phyloP scores from a whole-genome alignment of 2,888 invertebrate species.

The Plebejus argus region DNA sequence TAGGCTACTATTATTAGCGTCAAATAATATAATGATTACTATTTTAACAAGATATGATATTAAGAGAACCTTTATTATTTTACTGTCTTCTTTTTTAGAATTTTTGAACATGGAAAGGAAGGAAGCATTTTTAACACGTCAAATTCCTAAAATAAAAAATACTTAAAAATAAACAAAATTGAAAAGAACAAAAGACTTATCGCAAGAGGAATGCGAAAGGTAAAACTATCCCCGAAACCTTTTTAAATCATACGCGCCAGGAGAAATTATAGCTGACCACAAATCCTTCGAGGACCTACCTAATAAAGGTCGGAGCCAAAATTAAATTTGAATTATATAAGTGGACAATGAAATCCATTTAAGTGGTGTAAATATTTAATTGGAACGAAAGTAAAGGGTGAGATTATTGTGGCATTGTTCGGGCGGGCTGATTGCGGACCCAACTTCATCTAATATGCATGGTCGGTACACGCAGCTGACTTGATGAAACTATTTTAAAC shows the following conservation, averaged over 20 bases:
- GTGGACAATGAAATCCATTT: constrained; percentile 77
- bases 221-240: neutral
- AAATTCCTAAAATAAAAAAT: too few species aligned
- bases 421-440: constrained; percentile 73
- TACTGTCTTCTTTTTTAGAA: too few species aligned
- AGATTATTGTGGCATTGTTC: constrained; percentile 78
- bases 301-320: constrained; percentile 33
- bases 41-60: too few species aligned
- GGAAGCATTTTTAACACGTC: too few species aligned
- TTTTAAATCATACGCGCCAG: neutral
- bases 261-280: neutral
- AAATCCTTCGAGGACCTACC: constrained; percentile 13
- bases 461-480: constrained; percentile 47
- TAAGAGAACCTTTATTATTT: too few species aligned
- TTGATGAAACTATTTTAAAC: constrained; percentile 28
- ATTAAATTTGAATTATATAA: constrained; percentile 41
- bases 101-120: too few species aligned
- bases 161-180: too few species aligned
- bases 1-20: too few species aligned
- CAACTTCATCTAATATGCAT: constrained; percentile 77
- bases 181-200: neutral
- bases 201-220: too few species aligned
- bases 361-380: constrained; percentile 78
- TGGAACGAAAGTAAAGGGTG: constrained; percentile 77
- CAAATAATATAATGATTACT: too few species aligned